Base-by-base conservation (phyloP, 2,113 vertebrate species). In the Carassius gibelio region DNA sequence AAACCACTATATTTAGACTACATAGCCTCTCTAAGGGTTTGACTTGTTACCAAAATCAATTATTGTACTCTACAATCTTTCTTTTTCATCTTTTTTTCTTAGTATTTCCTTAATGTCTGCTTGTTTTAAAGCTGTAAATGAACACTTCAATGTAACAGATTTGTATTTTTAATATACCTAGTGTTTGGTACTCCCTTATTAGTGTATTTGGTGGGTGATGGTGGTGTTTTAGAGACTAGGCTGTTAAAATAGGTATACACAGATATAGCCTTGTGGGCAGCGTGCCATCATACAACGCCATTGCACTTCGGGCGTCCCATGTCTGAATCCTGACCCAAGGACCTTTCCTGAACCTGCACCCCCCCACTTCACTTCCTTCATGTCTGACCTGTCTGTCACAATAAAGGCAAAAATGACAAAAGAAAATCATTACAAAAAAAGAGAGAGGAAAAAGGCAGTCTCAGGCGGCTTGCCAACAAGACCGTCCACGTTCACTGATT, bases 71-170 rank as follows among this genome's bases (percentile, higher is more conserved):
- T 30, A 26, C 23, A 5, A 3, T 48, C 13, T 75, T 23, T 75
- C 3, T 75, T 75, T 68, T 68, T 34, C 14, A 15, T 17, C 14
- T 8, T 71, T 72, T 62, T 42, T 19, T 38, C 69, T 9, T n/a
- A 11, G 9, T 6, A 4, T n/a, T 26, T 6, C 42, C n/a, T 75
- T 48, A 15, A 75, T 15, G 5, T 48, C 5, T 42, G 34, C 68
- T 71, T 42, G 17, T 71, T 72, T 71, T 38, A 71, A 71, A 74
- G 71, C n/a, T 75, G 42, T 15, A 75, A 75, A 48, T 75, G 71
- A 48, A 75, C 10, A 75, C 71, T 48, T 74, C 36, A 71, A 21
- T n/a, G 2, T n/a, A 71, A n/a, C 36, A 3, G 5, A 71, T 38
- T 71, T n/a, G 34, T 71, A 2, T 59, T 59, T 66, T 34, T 36